These are phyloP conservation scores for Hedya salicella DNA, from an alignment of 2,888 invertebrate species.

Conservation along the genomic window DNA sequence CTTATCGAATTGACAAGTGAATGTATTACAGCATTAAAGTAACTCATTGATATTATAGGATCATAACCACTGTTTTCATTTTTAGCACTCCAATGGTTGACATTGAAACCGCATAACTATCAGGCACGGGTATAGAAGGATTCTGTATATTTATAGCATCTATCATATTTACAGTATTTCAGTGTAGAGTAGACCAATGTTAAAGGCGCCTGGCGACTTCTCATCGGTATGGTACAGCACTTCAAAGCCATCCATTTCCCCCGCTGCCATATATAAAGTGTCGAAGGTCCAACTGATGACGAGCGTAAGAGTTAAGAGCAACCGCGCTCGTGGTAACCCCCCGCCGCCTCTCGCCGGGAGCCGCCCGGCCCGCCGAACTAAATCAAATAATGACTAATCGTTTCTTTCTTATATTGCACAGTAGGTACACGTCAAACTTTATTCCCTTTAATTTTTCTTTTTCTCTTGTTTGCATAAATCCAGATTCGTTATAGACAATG, in stretches of 20 bases:
- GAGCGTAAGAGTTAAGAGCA: conserved; percentile 67
- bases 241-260: conserved; percentile 64
- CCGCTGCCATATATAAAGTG: conserved; percentile 75
- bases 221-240: conserved; percentile 47
- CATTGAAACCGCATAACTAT: no score
- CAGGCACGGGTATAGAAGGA: no score
- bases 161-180: no score
- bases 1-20: no score
- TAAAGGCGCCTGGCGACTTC: conserved; percentile 3
- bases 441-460: conserved; percentile 81
- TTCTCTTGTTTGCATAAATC: conserved; percentile 81
- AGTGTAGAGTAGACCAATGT: not conserved
- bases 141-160: no score
- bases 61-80: no score
- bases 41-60: no score
- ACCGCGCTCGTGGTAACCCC: conserved; percentile 77
- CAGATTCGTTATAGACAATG: conserved; percentile 81
- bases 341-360: conserved; percentile 77
- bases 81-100: no score
- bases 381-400: conserved; percentile 86
- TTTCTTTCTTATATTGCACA: conserved; percentile 83
- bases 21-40: no score
- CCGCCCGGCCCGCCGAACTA: conserved; percentile 78
- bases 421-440: conserved; percentile 84
- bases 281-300: conserved; percentile 80